phyloP scores from a whole-genome alignment of 2,797 vertebrate genomes.

The Morus bassanus region DNA sequence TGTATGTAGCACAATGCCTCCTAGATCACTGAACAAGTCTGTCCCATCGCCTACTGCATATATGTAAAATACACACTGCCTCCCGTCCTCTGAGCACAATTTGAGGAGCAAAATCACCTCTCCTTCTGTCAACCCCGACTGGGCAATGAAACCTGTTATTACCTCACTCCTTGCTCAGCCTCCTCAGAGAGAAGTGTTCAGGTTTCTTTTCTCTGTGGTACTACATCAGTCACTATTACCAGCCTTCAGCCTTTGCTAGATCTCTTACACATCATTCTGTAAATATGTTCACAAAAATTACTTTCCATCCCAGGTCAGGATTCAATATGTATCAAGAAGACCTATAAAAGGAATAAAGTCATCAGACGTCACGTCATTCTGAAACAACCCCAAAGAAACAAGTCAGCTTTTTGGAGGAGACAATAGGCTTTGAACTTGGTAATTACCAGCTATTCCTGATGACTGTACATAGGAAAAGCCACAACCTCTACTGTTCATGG shows the following conservation, averaged over 20 bases:
- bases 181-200: background rate
- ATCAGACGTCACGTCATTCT: background rate
- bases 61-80: background rate
- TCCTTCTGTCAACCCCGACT: background rate
- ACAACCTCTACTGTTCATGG: background rate
- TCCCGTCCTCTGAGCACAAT: background rate
- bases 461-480: constrained; percentile 29
- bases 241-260: background rate
- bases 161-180: background rate
- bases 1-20: background rate
- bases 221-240: constrained; percentile 16
- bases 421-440: background rate
- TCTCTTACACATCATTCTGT: background rate
- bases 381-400: background rate
- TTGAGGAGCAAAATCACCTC: constrained; percentile 1
- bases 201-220: constrained; percentile 8
- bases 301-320: background rate
- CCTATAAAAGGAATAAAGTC: background rate
- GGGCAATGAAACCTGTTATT: constrained; percentile 20
- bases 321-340: background rate
- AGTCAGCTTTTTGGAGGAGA: background rate
- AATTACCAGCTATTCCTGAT: constrained; percentile 31
- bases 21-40: background rate
- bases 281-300: constrained; percentile 18
- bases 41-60: background rate